Evolutionary conservation across 37 sponge, comb jelly and placozoan genomes (phyloP), one percentile per base, ranked within the genome.

Genomic region (Chondrosia reniformis): DNA sequence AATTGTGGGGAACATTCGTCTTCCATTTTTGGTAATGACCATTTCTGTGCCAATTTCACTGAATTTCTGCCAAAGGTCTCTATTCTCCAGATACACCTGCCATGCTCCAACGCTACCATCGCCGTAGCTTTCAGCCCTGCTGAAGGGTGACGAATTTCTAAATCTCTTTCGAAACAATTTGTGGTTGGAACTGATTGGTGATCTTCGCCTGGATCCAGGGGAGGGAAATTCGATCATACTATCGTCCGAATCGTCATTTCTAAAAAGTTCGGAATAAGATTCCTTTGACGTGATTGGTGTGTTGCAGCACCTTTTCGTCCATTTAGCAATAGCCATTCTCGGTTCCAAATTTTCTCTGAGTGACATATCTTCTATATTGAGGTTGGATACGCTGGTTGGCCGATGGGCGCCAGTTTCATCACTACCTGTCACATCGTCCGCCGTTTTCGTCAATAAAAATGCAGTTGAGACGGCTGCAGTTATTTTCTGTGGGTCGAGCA

Each of bases 21-120:
- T 85, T 41, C 93, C 93, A 1, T 54, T 76, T 44, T 89, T 89
- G 10, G 93, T 96, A 42, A 96, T 89, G 28, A 96, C 84, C 97
- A 96, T 96, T 66, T 96, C 97, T n/a, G 94, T 93, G 24, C 91
- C 91, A 46, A 87, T 66, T 2, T 64, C 41, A 46, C 84, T 79
- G 39, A 96, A 96, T 46, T 81, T 33, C 63, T 56, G 63, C 96
- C 96, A 96, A 24, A 92, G 63, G 15, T 67, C 62, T 5, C 24
- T 40, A 56, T 92, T 90, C 41, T 85, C 84, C 57, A 96, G 84
- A 46, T 27, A 62, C 0, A 87, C 91, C 9, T 24, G n/a, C 72
- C 72, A 69, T 4, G 28, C 36, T 9, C 66, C 66, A 4, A 4
- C 36, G 66, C 3, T 64, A 7, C 25, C 6, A 4, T 36, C 33